A percentile compares a stretch with the other conserved stretches of the same genome.
Evolutionary conservation across 2,888 invertebrate genomes (phyloP).

Genomic region (Eupithecia tripunctaria): DNA sequence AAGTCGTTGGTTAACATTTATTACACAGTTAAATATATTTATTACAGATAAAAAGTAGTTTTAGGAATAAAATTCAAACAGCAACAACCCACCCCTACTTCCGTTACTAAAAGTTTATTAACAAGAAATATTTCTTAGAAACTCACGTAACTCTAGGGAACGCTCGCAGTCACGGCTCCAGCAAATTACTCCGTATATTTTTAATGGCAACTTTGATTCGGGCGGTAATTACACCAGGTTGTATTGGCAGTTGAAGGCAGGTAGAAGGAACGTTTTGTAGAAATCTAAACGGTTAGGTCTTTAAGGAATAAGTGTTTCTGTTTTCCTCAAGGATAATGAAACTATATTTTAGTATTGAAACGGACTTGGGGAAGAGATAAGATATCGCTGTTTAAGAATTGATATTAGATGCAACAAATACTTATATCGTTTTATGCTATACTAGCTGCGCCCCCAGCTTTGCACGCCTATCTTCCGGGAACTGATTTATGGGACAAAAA

Average conservation of each 20-base stretch:
- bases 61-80: background rate
- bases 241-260: constrained; percentile 33
- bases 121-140: constrained; percentile 17
- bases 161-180: constrained; percentile 17
- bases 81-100: background rate
- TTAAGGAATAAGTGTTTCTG: no score
- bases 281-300: background rate
- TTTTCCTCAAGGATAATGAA: no score
- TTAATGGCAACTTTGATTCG: constrained; percentile 49
- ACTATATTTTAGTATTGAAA: background rate
- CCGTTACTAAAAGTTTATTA: background rate
- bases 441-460: no score
- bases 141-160: constrained; percentile 3
- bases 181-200: constrained; percentile 50
- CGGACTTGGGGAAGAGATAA: background rate
- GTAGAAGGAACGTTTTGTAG: background rate
- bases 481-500: no score
- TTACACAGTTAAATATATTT: background rate
- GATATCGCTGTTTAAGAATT: background rate
- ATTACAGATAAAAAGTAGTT: background rate
- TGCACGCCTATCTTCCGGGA: no score
- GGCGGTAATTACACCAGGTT: constrained; percentile 44
- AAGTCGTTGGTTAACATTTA: background rate
- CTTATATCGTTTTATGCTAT: no score
- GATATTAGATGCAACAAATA: no score